Evolutionary conservation across 2,797 vertebrate genomes (phyloP).

Genomic region (Sebastes cheni): DNA sequence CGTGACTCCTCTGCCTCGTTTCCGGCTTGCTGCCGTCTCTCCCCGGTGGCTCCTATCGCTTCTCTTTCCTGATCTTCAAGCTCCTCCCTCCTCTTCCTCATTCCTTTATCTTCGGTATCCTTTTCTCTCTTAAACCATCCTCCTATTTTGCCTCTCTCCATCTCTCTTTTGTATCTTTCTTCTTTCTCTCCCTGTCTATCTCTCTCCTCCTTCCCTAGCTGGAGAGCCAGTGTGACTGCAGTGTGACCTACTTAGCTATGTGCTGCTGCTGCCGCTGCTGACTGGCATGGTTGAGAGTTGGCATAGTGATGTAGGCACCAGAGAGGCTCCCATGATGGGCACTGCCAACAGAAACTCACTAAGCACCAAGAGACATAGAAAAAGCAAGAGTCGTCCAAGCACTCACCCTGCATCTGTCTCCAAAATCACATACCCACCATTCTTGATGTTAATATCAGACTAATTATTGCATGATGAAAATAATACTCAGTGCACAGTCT

Average conservation of each 20-base stretch:
- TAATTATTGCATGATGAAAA: neutral
- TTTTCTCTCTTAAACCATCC: conserved; percentile 25
- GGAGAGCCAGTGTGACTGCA: conserved; percentile 62
- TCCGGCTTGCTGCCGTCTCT: conserved; percentile 35
- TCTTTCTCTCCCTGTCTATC: conserved; percentile 29
- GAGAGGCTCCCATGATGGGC: conserved; percentile 46
- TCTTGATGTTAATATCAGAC: neutral
- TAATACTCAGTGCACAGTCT: neutral
- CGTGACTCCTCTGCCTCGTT: conserved; percentile 35
- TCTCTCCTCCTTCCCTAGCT: conserved; percentile 38
- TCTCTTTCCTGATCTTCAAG: conserved; percentile 11
- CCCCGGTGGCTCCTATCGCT: conserved; percentile 5
- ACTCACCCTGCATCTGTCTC: conserved; percentile 12
- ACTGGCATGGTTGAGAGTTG: conserved; percentile 68
- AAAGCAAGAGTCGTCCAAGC: neutral
- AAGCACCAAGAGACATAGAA: conserved; percentile 6
- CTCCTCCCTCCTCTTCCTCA: conserved; percentile 21
- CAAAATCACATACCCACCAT: neutral
- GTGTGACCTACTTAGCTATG: conserved; percentile 78
- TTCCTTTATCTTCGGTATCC: conserved; percentile 23
- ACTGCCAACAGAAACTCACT: conserved; percentile 49
- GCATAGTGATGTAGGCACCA: conserved; percentile 58
- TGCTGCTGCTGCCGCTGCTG: conserved; percentile 58
- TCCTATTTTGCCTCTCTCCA: conserved; percentile 3
- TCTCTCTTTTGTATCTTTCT: conserved; percentile 30